A percentile compares a stretch with the other conserved stretches of the same genome.
Evolutionary conservation across 2,113 vertebrate species (phyloP).

Genomic region (Anser cygnoides): DNA sequence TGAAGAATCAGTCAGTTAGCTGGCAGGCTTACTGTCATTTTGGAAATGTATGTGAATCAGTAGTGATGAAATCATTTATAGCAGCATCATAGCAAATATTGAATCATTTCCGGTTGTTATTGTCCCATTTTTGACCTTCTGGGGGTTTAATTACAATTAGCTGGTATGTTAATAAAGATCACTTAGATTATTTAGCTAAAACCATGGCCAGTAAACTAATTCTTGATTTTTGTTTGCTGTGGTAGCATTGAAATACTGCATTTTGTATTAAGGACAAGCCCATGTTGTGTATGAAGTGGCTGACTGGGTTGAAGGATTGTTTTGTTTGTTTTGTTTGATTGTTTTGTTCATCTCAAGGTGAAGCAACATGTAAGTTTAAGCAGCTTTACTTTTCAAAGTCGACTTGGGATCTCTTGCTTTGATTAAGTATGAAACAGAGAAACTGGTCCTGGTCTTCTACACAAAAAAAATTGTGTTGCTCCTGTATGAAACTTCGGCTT

Average conservation of each 20-base stretch:
- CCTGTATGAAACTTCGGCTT: not conserved
- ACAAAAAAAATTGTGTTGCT: not conserved
- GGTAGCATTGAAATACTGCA: not conserved
- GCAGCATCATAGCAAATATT: not conserved
- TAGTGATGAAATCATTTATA: not conserved
- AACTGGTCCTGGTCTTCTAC: not conserved
- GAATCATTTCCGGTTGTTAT: not conserved
- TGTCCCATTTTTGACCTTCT: not conserved
- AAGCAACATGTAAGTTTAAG: not conserved
- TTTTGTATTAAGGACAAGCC: not conserved
- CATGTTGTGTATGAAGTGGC: not conserved
- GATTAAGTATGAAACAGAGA: not conserved
- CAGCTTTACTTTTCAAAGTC: not conserved
- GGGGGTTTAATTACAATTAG: not conserved
- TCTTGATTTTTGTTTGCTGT: not conserved
- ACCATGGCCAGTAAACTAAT: not conserved
- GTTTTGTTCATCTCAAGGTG: not conserved
- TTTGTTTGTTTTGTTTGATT: not conserved
- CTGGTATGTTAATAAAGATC: not conserved
- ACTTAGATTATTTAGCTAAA: not conserved
- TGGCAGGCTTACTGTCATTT: not conserved
- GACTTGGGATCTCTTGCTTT: not conserved
- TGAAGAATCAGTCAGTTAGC: not conserved
- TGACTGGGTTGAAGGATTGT: not conserved
- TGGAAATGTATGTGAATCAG: not conserved